Evolutionary conservation across 1,140 invertebrate genomes (phyloP).

Genomic region (Drosophila elegans): DNA sequence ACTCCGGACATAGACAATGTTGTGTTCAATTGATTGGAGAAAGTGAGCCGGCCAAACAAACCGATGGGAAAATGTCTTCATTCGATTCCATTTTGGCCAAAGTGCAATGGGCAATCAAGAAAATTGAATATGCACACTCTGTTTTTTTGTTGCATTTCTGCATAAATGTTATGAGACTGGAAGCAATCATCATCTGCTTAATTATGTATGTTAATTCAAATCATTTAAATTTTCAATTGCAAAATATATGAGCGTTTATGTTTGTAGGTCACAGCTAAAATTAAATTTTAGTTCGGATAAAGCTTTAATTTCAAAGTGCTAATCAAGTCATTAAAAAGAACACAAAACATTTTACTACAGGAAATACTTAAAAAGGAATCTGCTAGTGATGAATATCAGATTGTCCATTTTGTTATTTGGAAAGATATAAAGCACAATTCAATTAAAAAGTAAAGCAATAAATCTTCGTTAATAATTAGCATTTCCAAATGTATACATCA

Average conservation of each 20-base stretch:
- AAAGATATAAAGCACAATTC: neutral
- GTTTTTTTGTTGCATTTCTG: neutral
- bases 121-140: conserved; percentile 23
- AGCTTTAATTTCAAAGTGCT: no score
- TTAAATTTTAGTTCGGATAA: neutral
- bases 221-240: conserved; percentile 1
- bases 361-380: no score
- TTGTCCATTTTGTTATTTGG: no score
- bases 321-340: no score
- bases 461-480: neutral
- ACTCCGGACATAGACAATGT: conserved; percentile 44
- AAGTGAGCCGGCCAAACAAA: conserved; percentile 58
- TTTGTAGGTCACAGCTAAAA: neutral
- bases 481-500: conserved; percentile 4
- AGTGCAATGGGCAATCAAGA: conserved; percentile 36
- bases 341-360: no score
- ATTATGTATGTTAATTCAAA: conserved; percentile 6
- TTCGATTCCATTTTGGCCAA: conserved; percentile 41
- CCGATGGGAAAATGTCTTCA: conserved; percentile 74
- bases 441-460: neutral
- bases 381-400: no score
- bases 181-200: conserved; percentile 1
- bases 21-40: conserved; percentile 80
- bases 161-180: conserved; percentile 2
- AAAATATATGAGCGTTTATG: neutral